Base-by-base conservation (phyloP, 2,888 invertebrate species). In the Lochmaea capreae region DNA sequence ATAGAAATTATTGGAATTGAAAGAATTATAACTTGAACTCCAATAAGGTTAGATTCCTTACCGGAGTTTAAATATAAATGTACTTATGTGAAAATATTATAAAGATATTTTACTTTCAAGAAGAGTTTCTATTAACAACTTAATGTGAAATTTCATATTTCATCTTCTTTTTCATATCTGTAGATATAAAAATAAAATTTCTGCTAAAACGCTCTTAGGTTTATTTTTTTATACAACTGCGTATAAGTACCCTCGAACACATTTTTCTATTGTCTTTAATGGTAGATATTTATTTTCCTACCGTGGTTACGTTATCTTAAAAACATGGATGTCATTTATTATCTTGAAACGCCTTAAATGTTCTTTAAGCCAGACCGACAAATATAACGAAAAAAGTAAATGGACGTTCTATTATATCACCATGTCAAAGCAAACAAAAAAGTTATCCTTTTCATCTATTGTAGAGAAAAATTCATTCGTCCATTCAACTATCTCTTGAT, bases 381-480 rank as follows among this genome's bases (percentile, higher is more conserved):
- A 57, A 2, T 57, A 33, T 59, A 4, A 61, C n/a, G 3, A 39
- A 39, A 54, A 54, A 54, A 33, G 33, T 18, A 3, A 61, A 33
- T 39, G 12, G 2, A 18, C 43, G 12, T 63, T 18, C 42, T 62
- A 39, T 62, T 22, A 42, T 62, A 62, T 63, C 62, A 18, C n/a
- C 14, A 11, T 63, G 62, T 63, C 62, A 63, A 5, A 43, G 14
- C 43, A 42, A 16, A 63, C 62, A 63, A 63, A 63, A 43, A 63
- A 39, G 22, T 42, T 16, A 43, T 63, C 62, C 62, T 18, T 43
- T 63, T 12, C 62, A 43, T 43, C 14, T 61, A 6, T 39, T 61
- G 61, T 39, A n/a, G 12, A 61, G 61, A 61, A 61, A 42, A 42
- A 39, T 39, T 16, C 39, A 59, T 59, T 59, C 8, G 39, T 2